These are phyloP conservation scores for Odontophorus gujanensis DNA, from an alignment of 2,113 vertebrate genomes.

Conservation along the genomic window DNA sequence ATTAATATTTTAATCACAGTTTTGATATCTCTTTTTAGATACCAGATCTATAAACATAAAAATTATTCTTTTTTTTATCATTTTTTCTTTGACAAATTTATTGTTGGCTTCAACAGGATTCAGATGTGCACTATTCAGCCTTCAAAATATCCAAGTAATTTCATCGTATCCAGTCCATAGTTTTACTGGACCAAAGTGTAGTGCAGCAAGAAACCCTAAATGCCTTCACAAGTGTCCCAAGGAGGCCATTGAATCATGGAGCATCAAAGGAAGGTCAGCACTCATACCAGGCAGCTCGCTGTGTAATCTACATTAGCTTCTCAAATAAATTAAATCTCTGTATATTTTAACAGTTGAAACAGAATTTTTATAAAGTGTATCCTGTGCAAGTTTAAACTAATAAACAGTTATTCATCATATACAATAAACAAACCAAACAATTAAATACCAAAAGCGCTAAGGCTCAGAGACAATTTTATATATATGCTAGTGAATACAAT, in stretches of 20 bases:
- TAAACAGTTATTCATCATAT: slow-evolving; percentile 45
- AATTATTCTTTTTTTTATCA: not conserved
- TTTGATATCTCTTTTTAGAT: not conserved
- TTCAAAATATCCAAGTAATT: not conserved
- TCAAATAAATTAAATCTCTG: not conserved
- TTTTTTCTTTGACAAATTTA: not conserved
- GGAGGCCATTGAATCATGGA: not conserved
- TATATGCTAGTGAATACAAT: not conserved
- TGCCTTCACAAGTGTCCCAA: not conserved
- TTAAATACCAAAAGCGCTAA: slow-evolving; percentile 32
- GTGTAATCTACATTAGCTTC: not conserved
- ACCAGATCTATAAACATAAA: not conserved
- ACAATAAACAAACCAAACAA: slow-evolving; percentile 47
- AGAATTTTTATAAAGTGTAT: not conserved
- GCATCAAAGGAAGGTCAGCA: not conserved
- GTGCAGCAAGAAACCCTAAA: not conserved
- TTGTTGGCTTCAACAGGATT: not conserved
- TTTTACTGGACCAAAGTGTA: not conserved
- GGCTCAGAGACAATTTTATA: slow-evolving; percentile 24
- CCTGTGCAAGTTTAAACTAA: slow-evolving; percentile 8
- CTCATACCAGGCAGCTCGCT: not conserved
- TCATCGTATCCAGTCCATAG: not conserved
- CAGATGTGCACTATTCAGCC: not conserved
- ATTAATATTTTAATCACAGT: not conserved
- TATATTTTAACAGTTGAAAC: not conserved